phyloP scores from a whole-genome alignment of 2,888 invertebrate species.

The Caenorhabditis becei region DNA sequence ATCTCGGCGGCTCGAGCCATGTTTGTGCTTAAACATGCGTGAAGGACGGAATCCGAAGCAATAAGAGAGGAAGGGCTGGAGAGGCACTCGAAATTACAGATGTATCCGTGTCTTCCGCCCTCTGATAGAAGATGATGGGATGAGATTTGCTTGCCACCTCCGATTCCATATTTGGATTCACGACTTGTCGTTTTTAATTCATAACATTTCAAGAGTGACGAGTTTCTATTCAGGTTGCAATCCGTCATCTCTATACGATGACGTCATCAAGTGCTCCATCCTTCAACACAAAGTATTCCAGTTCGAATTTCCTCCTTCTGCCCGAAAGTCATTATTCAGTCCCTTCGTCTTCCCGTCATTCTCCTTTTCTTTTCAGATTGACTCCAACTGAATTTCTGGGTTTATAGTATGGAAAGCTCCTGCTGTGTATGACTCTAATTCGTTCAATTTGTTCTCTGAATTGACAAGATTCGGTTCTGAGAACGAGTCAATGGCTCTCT shows the following conservation, averaged over 20 bases:
- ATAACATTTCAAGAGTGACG: conserved; percentile 28
- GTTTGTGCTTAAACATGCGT: conserved; percentile 19
- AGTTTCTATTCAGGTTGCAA: conserved; percentile 19
- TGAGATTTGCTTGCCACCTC: neutral
- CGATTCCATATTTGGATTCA: neutral
- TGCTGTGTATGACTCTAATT: neutral
- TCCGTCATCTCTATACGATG: conserved; percentile 40
- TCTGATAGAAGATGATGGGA: neutral
- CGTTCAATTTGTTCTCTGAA: neutral
- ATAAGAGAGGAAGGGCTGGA: neutral
- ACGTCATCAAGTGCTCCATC: conserved; percentile 42
- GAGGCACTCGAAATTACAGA: conserved; percentile 10
- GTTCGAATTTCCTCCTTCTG: conserved; percentile 40
- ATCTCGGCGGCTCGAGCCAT: neutral
- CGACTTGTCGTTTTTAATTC: conserved; percentile 14
- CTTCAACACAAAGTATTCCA: conserved; percentile 35
- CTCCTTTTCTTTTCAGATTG: conserved; percentile 4
- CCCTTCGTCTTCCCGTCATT: neutral
- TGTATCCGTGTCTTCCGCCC: neutral
- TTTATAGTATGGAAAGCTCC: neutral
- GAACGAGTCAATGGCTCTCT: neutral
- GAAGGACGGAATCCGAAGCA: neutral
- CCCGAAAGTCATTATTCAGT: neutral
- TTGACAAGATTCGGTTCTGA: neutral
- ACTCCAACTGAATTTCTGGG: neutral